Percentiles rank a stretch among this genome's conserved stretches.
Conservation (phyloP, 2,888 invertebrate species). For the Diadegma fenestrale region DNA sequence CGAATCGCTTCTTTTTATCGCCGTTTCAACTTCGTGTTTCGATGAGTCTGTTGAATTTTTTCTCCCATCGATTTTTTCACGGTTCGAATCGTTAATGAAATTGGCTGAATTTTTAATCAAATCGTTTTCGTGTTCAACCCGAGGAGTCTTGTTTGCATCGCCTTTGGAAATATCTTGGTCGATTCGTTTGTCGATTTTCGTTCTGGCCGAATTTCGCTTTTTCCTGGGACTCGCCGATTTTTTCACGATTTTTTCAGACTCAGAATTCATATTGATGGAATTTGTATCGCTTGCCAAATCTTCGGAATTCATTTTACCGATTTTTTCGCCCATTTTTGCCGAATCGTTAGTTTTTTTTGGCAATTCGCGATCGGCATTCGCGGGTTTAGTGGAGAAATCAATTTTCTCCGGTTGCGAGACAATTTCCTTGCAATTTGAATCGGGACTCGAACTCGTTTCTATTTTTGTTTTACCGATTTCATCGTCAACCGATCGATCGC, state of each 20-base stretch:
- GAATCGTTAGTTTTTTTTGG: not conserved
- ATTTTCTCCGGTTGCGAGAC: not conserved
- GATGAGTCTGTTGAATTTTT: not conserved
- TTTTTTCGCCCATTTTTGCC: not conserved
- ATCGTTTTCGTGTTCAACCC: slow-evolving; percentile 12
- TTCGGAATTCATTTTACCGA: not conserved
- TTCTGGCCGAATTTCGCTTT: slow-evolving; percentile 13
- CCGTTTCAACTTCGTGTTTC: not conserved
- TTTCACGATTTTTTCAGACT: not conserved
- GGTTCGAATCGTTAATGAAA: not conserved
- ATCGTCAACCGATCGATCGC: not conserved
- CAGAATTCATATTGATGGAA: not conserved
- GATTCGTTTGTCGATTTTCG: not conserved
- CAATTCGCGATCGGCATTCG: not conserved
- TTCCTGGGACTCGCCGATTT: slow-evolving; percentile 16
- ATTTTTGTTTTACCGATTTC: not conserved
- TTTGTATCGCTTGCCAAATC: slow-evolving; percentile 1
- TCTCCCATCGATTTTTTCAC: not conserved
- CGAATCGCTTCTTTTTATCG: slow-evolving; percentile 19
- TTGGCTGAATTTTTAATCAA: not conserved
- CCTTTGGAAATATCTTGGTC: slow-evolving; percentile 24
- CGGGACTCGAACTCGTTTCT: not conserved
- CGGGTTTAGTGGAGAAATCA: not conserved
- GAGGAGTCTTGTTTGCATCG: not conserved
- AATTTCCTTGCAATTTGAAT: not conserved